A percentile compares a stretch with the other conserved stretches of the same genome.
Evolutionary conservation across 2,797 vertebrate species (phyloP).

Genomic region (Myiotriccus ornatus): DNA sequence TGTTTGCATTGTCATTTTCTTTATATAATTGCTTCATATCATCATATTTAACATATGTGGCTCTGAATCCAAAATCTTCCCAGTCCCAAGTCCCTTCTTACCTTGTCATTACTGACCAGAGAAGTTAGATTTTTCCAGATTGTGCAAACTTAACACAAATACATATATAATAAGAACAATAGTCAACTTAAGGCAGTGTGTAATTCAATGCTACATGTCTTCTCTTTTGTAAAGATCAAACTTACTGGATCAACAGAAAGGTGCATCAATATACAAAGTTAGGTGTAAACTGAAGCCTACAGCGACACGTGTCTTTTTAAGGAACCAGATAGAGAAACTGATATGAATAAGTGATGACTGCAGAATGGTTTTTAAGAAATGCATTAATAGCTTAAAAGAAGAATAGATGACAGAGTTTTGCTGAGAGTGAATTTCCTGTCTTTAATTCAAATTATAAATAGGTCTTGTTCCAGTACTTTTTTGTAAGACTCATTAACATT

Average conservation of each 20-base stretch:
- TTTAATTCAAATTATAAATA: constrained; percentile 63
- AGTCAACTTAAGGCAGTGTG: constrained; percentile 72
- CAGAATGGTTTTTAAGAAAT: constrained; percentile 46
- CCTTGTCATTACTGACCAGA: constrained; percentile 59
- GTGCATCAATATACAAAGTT: constrained; percentile 60
- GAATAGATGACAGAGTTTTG: constrained; percentile 6
- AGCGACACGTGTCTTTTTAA: not conserved
- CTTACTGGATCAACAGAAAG: constrained; percentile 55
- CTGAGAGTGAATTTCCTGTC: constrained; percentile 39
- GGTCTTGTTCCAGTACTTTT: not conserved
- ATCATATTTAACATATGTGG: constrained; percentile 59
- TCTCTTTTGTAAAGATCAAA: constrained; percentile 50
- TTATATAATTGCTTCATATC: constrained; percentile 55
- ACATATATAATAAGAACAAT: constrained; percentile 66
- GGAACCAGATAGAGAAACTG: constrained; percentile 12
- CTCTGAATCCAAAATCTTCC: constrained; percentile 45
- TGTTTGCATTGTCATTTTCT: constrained; percentile 60
- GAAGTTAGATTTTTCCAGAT: constrained; percentile 55
- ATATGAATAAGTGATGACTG: constrained; percentile 6
- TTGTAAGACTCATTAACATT: constrained; percentile 47
- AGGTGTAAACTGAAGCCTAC: constrained; percentile 56
- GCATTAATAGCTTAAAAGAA: constrained; percentile 7
- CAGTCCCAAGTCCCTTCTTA: constrained; percentile 51
- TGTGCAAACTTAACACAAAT: constrained; percentile 77
- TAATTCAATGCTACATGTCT: constrained; percentile 61